phyloP scores from a whole-genome alignment of 2,113 vertebrate genomes.

The Forbesichthys agassizii region DNA sequence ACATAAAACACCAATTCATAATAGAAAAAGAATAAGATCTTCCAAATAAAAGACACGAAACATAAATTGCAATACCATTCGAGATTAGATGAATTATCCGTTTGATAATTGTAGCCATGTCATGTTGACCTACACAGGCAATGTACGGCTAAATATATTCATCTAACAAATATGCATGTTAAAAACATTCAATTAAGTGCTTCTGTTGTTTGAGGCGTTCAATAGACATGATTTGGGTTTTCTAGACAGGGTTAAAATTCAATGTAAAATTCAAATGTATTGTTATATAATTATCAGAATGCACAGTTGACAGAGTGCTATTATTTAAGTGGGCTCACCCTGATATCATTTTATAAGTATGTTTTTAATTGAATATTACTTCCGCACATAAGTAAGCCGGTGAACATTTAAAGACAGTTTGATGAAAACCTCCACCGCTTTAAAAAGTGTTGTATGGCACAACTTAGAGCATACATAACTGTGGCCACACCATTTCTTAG shows the following conservation, averaged over 20 bases:
- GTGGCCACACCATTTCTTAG: slow-evolving; percentile 43
- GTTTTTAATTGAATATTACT: background rate
- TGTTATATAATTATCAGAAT: slow-evolving; percentile 22
- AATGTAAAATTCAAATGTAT: slow-evolving; percentile 46
- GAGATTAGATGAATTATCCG: slow-evolving; percentile 62
- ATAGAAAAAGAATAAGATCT: slow-evolving; percentile 62
- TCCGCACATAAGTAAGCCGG: slow-evolving; percentile 22
- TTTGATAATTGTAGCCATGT: slow-evolving; percentile 65
- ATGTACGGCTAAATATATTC: slow-evolving; percentile 59
- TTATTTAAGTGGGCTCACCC: slow-evolving; percentile 37
- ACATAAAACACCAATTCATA: slow-evolving; percentile 78
- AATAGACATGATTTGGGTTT: slow-evolving; percentile 55
- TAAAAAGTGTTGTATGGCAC: slow-evolving; percentile 53
- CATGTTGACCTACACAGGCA: slow-evolving; percentile 69
- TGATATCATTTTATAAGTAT: slow-evolving; percentile 1
- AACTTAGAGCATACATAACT: slow-evolving; percentile 47
- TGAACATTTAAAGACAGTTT: slow-evolving; percentile 48
- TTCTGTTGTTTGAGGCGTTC: slow-evolving; percentile 66
- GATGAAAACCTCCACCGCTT: slow-evolving; percentile 34
- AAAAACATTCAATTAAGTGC: slow-evolving; percentile 66
- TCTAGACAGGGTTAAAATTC: slow-evolving; percentile 50
- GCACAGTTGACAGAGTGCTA: slow-evolving; percentile 25
- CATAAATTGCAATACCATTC: slow-evolving; percentile 68
- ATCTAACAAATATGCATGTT: slow-evolving; percentile 52
- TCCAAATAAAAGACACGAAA: slow-evolving; percentile 59